Conservation (phyloP, 2,797 vertebrate species). For the Knipowitschia caucasica region DNA sequence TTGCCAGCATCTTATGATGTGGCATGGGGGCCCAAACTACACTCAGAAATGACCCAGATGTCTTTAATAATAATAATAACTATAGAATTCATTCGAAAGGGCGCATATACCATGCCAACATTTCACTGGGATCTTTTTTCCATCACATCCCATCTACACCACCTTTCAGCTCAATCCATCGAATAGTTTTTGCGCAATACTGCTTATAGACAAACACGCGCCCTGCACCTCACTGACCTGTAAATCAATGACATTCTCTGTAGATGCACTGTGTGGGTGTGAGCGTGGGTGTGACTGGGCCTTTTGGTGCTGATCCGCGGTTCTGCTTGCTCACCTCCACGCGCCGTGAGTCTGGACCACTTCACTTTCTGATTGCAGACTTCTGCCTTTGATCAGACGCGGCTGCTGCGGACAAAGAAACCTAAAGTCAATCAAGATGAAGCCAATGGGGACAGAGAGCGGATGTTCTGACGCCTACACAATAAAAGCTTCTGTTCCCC, state of each 20-base stretch:
- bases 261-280: too few relatives aligned
- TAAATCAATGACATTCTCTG: slow-evolving; percentile 1
- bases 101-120: too few relatives aligned
- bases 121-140: too few relatives aligned
- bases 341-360: slow-evolving; percentile 10
- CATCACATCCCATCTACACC: too few relatives aligned
- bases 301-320: slow-evolving; percentile 8
- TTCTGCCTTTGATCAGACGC: slow-evolving; percentile 38
- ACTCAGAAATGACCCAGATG: too few relatives aligned
- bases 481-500: slow-evolving; percentile 32
- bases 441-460: background rate
- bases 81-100: too few relatives aligned
- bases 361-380: slow-evolving; percentile 35
- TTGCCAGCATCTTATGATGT: too few relatives aligned
- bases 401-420: slow-evolving; percentile 23
- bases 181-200: too few relatives aligned
- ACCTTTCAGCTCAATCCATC: too few relatives aligned
- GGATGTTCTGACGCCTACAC: slow-evolving; percentile 16
- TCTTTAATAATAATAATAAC: too few relatives aligned
- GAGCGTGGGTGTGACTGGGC: background rate
- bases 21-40: too few relatives aligned
- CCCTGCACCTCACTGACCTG: slow-evolving; percentile 10
- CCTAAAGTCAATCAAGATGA: background rate
- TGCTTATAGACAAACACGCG: too few relatives aligned
- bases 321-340: slow-evolving; percentile 9